Base-by-base conservation (phyloP, 53 echinoderm and acorn worm genomes). In the Crossaster papposus region DNA sequence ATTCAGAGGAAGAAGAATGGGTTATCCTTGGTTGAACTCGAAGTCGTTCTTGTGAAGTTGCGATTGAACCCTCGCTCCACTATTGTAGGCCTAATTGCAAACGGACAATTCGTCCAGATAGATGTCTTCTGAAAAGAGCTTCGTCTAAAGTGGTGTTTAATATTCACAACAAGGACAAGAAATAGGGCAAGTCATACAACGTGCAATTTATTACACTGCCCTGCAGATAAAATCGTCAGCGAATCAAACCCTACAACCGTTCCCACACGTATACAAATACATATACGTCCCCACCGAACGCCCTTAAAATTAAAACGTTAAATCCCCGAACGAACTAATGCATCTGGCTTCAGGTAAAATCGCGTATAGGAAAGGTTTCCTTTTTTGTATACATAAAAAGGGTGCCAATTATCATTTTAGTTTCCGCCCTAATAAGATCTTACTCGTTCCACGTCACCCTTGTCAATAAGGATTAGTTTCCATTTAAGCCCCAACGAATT, bases 391-490 rank as follows among this genome's bases (percentile, higher is more conserved):
- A 71, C 13, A 26, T 17, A 86, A 36, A 28, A 75, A 35, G 53
- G 87, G 87, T 77, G 87, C 87, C 87, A 63, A 75, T 35, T 77
- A 33, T 62, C 51, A 36, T 72, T 87, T 77, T 63, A 87, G 74
- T 77, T 76, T 35, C 77, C 24, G 37, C 18, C 22, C 36, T 87
- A 87, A 87, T 87, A 77, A 77, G 87, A 87, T 87, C 54, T 7
- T 22, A 72, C 54, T 54, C 51, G 51, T 28, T 38, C 52, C n/a
- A 72, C 30, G 70, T 32, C 32, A 85, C 32, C 22, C 30, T 34
- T 72, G 72, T 44, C 71, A 23, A 20, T 17, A 54, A 13, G 73
- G 85, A 85, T 85, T 85, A 85, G 51, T 73, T 33, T 14, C 29
- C 23, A 18, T 72, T 17, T 51, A 72, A 72, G 51, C 73, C 85